phyloP scores from a whole-genome alignment of 2,113 vertebrate genomes.

The Macrotis lagotis region DNA sequence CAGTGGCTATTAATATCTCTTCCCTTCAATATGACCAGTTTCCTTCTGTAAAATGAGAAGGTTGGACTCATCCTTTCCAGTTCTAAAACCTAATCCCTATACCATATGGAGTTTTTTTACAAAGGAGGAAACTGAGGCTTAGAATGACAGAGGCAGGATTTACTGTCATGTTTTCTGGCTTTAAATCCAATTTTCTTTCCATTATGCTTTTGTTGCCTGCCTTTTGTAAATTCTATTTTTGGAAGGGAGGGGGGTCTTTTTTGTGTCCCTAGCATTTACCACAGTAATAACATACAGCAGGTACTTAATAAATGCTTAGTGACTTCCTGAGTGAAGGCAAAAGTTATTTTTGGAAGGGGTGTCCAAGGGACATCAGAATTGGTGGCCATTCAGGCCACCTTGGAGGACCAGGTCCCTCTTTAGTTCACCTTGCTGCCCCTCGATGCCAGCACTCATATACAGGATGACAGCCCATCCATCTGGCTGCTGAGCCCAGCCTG shows the following conservation, averaged over 20 bases:
- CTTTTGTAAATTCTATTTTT: neutral
- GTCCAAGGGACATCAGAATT: neutral
- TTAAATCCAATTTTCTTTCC: neutral
- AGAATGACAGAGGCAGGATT: accelerated
- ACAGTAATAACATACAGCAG: neutral
- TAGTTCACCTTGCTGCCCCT: neutral
- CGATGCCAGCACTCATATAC: accelerated
- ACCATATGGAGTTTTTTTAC: neutral
- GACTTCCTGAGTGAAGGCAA: neutral
- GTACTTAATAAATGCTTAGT: neutral
- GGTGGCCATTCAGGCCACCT: too few relatives aligned
- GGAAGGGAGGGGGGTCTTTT: neutral
- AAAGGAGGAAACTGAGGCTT: neutral
- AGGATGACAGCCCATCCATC: neutral
- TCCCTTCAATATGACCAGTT: neutral
- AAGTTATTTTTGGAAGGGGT: neutral
- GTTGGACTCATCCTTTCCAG: neutral
- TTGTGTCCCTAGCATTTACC: neutral
- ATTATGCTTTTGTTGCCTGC: neutral
- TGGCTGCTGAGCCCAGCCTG: neutral
- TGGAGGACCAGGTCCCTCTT: accelerated
- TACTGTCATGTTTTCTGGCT: neutral
- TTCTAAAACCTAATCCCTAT: neutral
- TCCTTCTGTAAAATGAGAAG: neutral
- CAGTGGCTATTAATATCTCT: neutral